Base-by-base conservation (phyloP, 2,113 vertebrate genomes). In the Crotophaga sulcirostris region DNA sequence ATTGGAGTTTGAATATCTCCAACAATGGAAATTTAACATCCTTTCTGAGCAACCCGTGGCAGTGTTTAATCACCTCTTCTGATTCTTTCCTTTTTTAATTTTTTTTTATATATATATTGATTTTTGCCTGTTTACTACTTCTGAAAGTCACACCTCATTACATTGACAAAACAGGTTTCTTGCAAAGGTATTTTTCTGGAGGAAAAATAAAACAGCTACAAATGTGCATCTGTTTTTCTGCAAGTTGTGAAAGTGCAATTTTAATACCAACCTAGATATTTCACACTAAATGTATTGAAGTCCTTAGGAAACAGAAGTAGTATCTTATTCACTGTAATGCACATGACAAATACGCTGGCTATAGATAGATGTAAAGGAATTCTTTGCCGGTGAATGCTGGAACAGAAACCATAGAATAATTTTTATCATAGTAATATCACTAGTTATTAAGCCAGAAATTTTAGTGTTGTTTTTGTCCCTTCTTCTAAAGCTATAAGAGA, bases 131-230 rank as follows among this genome's bases (percentile, higher is more conserved):
- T 80, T 92, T 91, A 45, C 62, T 93, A 12, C 19, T 87, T 94
- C 87, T 72, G 49, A 95, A 94, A 72, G 78, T 73, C 59, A 42
- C 63, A 63, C 63, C 34, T 91, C 70, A 74, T 89, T 93, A 77
- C 51, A 38, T 15, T 79, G n/a, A 82, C 25, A 42, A 76, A 95
- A 54, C 8, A 34, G 31, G 9, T 52, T 85, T 85, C 44, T 85
- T 88, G 40, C 21, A 36, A 62, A 59, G 42, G 12, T 66, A 44
- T 91, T 88, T n/a, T 88, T 93, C 34, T 82, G 25, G 29, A 76
- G 69, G 36, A 73, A 72, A 85, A 84, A 72, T 55, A 82, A 47
- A 78, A 76, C 56, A 51, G 21, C 45, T 40, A 31, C 55, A 78
- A 63, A 81, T 31, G 17, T 29, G 13, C 68, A 86, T 47, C 29